phyloP scores from a whole-genome alignment of 2,888 invertebrate genomes.

The Acheta domesticus region DNA sequence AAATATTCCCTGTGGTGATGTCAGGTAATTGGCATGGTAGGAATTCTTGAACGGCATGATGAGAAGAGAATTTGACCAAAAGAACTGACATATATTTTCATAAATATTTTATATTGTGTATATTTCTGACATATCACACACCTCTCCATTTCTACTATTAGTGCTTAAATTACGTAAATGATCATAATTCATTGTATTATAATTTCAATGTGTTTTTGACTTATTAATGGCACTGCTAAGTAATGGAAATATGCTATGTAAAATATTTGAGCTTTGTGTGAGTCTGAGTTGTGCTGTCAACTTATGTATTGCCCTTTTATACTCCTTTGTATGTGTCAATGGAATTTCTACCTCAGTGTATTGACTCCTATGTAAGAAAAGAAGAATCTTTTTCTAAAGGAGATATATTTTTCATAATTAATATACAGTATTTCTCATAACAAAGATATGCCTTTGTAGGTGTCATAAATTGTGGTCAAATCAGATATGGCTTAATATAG shows the following conservation, averaged over 20 bases:
- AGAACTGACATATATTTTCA: neutral
- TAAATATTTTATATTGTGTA: neutral
- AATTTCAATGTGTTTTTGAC: neutral
- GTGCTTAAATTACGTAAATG: too few species aligned
- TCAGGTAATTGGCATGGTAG: too few species aligned
- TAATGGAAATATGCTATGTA: too few species aligned
- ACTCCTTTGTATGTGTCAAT: constrained; percentile 18
- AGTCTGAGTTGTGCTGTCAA: too few species aligned
- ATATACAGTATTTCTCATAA: constrained; percentile 4
- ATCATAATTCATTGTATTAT: neutral
- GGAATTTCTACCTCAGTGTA: constrained; percentile 18
- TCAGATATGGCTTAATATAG: neutral
- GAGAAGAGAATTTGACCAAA: neutral
- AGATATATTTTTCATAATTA: constrained; percentile 18
- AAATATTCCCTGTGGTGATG: too few species aligned
- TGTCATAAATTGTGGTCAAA: neutral
- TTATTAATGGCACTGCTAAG: too few species aligned
- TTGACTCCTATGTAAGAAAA: neutral
- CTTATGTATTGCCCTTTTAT: neutral
- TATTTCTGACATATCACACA: neutral
- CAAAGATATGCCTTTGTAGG: neutral
- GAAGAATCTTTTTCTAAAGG: neutral
- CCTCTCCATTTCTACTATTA: neutral
- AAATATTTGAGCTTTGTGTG: too few species aligned
- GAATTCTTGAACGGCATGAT: too few species aligned